phyloP scores from a whole-genome alignment of 2,888 invertebrate species.

The Trileptium ribeirensis region DNA sequence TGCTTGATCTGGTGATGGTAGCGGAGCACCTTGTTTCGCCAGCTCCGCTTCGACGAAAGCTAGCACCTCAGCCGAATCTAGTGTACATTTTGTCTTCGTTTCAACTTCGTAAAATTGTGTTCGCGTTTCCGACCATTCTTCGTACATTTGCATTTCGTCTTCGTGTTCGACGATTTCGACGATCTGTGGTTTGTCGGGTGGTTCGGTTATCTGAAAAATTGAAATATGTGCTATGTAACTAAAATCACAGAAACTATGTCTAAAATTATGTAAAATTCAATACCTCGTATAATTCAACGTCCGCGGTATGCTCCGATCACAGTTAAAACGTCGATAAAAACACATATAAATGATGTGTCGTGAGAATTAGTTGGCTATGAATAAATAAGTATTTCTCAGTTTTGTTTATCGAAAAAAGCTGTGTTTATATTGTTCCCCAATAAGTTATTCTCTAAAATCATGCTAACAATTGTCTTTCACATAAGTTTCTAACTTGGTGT shows the following conservation, averaged over 20 bases:
- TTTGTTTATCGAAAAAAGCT: too few species aligned
- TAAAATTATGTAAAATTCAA: too few species aligned
- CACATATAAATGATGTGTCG: too few species aligned
- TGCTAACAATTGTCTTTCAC: too few species aligned
- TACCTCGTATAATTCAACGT: too few species aligned
- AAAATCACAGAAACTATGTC: constrained; percentile 65
- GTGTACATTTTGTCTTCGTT: constrained; percentile 24
- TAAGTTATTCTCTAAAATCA: too few species aligned
- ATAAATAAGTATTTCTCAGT: too few species aligned
- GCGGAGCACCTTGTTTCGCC: constrained; percentile 72
- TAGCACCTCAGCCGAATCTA: constrained; percentile 59
- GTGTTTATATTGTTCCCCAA: too few species aligned
- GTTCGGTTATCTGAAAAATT: background rate
- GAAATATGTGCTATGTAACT: background rate
- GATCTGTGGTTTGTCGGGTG: constrained; percentile 33
- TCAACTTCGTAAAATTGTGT: constrained; percentile 24
- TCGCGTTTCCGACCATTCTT: constrained; percentile 16
- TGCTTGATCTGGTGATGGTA: constrained; percentile 65
- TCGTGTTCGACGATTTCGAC: constrained; percentile 16
- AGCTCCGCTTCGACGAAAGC: constrained; percentile 87
- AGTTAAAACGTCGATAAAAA: too few species aligned
- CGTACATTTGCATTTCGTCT: constrained; percentile 24
- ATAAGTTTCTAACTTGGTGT: too few species aligned
- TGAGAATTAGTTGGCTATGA: too few species aligned
- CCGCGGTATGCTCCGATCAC: too few species aligned